phyloP scores from a whole-genome alignment of 2,797 vertebrate genomes.

The Argyrosomus regius region DNA sequence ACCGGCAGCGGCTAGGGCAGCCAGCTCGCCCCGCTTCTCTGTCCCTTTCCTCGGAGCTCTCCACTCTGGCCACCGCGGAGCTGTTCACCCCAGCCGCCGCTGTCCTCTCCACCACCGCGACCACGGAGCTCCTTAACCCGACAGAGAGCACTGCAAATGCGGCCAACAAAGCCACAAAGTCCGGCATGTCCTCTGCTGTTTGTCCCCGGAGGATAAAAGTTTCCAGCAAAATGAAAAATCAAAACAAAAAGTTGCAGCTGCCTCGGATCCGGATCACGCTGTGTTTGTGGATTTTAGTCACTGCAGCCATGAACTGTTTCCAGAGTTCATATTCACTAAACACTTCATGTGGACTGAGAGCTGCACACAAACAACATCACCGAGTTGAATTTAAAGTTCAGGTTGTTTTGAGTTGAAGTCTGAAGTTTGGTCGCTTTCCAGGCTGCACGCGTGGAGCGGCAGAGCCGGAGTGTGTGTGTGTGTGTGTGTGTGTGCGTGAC shows the following conservation, averaged over 20 bases:
- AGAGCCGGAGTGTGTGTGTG: slow-evolving; percentile 21
- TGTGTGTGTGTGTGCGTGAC: not conserved
- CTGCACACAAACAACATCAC: not conserved
- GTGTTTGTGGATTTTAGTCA: not conserved
- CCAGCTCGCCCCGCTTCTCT: slow-evolving; percentile 49
- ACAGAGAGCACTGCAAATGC: slow-evolving; percentile 45
- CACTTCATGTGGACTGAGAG: not conserved
- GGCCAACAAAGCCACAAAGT: slow-evolving; percentile 42
- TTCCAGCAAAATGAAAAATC: not conserved
- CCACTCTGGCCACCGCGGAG: not conserved
- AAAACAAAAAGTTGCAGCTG: not conserved
- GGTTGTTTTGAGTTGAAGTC: slow-evolving; percentile 13
- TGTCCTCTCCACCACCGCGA: slow-evolving; percentile 29
- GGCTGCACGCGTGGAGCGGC: slow-evolving; percentile 59
- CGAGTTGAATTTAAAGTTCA: not conserved
- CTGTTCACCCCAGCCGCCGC: slow-evolving; percentile 4
- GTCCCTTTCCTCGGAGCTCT: slow-evolving; percentile 24
- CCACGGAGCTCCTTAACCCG: slow-evolving; percentile 12
- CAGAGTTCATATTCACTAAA: not conserved
- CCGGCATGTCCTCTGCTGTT: slow-evolving; percentile 57
- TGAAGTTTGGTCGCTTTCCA: slow-evolving; percentile 52
- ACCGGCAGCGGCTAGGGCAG: slow-evolving; percentile 87
- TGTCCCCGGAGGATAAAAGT: not conserved
- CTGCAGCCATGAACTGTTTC: no score
- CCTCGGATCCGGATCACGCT: slow-evolving; percentile 6